Conservation (phyloP, 1,140 invertebrate genomes). For the Euura saliciscinereae region DNA sequence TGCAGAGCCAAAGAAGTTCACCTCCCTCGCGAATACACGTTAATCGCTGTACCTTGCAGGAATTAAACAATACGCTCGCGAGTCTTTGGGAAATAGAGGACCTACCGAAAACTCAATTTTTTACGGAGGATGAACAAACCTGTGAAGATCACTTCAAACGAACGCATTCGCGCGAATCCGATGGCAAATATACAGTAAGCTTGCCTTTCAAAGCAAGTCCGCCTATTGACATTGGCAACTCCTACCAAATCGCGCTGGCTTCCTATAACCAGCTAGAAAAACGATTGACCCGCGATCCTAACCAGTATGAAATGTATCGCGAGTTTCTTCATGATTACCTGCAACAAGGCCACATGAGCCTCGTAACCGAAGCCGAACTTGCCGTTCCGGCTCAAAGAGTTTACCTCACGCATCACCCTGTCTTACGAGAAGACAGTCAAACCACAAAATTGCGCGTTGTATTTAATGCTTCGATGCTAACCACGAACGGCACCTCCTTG, state of each 20-base stretch:
- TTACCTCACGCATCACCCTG: neutral
- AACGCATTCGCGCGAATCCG: neutral
- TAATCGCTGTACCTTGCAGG: neutral
- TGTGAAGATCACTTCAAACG: neutral
- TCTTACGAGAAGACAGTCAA: neutral
- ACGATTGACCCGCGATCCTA: neutral
- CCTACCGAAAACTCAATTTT: neutral
- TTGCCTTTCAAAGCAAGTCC: neutral
- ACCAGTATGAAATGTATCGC: conserved; percentile 8
- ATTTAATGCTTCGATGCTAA: conserved; percentile 20
- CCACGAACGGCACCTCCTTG: conserved; percentile 16
- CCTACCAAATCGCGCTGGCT: neutral
- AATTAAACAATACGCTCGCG: conserved; percentile 12
- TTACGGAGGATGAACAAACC: neutral
- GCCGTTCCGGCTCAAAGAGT: neutral
- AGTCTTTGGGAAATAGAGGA: conserved; percentile 21
- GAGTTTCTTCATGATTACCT: conserved; percentile 43
- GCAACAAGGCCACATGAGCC: conserved; percentile 34
- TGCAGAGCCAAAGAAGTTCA: neutral
- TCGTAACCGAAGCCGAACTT: neutral
- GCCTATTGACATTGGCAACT: neutral
- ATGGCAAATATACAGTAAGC: neutral
- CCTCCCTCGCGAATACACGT: neutral
- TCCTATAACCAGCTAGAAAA: neutral
- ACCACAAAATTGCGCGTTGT: conserved; percentile 28